Conservation (phyloP, 1,140 invertebrate genomes). For the Carposina sasakii region DNA sequence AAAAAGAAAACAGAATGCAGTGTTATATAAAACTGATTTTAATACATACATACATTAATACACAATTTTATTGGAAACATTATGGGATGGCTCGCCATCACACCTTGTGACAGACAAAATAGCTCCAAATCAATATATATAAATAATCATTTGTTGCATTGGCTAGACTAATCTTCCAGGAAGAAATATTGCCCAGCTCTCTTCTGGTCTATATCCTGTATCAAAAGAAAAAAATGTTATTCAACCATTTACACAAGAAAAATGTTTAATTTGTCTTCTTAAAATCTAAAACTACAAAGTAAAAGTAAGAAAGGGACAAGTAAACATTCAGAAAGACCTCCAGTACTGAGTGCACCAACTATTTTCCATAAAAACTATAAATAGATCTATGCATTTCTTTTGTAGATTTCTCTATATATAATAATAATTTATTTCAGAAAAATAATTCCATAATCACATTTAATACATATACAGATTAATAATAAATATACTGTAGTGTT, state of each 20-base stretch:
- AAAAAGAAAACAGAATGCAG: slow-evolving; percentile 18
- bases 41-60: slow-evolving; percentile 55
- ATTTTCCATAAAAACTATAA: no score
- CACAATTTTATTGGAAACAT: slow-evolving; percentile 32
- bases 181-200: slow-evolving; percentile 98
- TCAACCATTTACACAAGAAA: slow-evolving; percentile 11
- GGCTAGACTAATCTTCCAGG: slow-evolving; percentile 87
- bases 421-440: no score
- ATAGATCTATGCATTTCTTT: no score
- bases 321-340: no score
- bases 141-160: slow-evolving; percentile 32
- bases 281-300: no score
- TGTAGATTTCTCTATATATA: no score
- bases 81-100: slow-evolving; percentile 43
- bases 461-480: no score
- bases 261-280: no score
- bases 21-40: slow-evolving; percentile 65
- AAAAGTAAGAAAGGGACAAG: no score
- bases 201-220: slow-evolving; percentile 97
- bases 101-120: slow-evolving; percentile 50
- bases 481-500: no score
- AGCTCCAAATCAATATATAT: slow-evolving; percentile 35
- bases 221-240: slow-evolving; percentile 45
- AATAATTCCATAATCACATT: no score
- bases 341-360: no score